Conservation (phyloP, 2,888 invertebrate species). For the Globia sparganii region DNA sequence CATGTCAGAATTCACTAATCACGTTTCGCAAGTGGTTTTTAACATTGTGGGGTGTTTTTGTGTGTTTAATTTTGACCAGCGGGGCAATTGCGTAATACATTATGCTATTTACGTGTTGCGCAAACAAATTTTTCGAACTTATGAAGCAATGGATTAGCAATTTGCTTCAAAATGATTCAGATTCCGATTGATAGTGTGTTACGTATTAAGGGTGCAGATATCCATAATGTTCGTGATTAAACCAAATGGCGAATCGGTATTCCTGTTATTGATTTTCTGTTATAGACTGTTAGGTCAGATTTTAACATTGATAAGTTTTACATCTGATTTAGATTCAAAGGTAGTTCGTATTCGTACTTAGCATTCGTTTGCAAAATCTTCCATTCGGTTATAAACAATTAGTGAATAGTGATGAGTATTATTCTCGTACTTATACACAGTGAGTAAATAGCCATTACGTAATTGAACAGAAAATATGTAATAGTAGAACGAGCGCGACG, state of each 20-base stretch:
- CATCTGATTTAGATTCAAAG: neutral
- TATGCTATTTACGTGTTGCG: no score
- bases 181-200: no score
- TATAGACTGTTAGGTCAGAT: neutral
- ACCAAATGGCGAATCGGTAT: neutral
- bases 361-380: conserved; percentile 30
- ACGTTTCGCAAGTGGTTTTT: conserved; percentile 5
- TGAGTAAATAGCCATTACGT: conserved; percentile 80
- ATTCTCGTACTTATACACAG: conserved; percentile 48
- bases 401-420: conserved; percentile 40
- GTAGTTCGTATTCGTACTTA: neutral
- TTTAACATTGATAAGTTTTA: neutral
- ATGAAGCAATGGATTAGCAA: no score
- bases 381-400: conserved; percentile 32
- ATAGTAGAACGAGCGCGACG: conserved; percentile 74
- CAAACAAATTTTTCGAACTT: no score
- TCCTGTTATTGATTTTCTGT: neutral
- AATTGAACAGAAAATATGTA: conserved; percentile 74
- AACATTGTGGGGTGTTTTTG: neutral
- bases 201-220: no score
- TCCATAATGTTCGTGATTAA: neutral
- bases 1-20: neutral
- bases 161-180: no score
- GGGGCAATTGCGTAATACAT: no score
- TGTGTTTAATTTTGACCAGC: neutral